Evolutionary conservation across 2,113 vertebrate genomes (phyloP).

Genomic region (Oenanthe oenanthe): DNA sequence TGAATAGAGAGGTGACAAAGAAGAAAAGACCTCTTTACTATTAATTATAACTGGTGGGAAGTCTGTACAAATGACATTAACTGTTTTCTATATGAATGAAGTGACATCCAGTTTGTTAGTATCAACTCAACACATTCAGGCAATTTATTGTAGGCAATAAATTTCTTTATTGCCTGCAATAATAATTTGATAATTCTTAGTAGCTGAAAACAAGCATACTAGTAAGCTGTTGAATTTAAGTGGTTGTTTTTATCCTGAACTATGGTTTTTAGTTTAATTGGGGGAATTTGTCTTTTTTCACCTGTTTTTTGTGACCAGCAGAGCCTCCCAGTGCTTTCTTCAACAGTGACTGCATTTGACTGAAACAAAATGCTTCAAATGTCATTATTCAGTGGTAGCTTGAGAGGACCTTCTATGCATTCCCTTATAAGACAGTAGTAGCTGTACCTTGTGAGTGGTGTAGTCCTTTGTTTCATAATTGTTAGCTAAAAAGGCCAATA

Average conservation of each 20-base stretch:
- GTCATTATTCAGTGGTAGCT: not conserved
- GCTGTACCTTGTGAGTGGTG: not conserved
- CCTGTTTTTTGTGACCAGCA: not conserved
- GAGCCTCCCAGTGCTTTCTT: not conserved
- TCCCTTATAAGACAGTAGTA: not conserved
- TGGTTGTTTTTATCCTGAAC: not conserved
- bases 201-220: not conserved
- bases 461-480: constrained; percentile 14
- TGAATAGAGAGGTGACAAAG: constrained; percentile 81
- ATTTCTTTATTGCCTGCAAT: too few species aligned
- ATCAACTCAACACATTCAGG: not conserved
- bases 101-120: constrained; percentile 53
- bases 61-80: constrained; percentile 75
- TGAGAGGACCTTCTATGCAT: not conserved
- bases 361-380: not conserved
- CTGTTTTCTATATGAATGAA: constrained; percentile 66
- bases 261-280: not conserved
- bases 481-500: constrained; percentile 10
- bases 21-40: constrained; percentile 76
- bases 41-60: constrained; percentile 81
- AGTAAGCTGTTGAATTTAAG: not conserved
- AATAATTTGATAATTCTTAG: not conserved
- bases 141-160: constrained; percentile 42
- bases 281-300: not conserved
- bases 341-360: not conserved